Conservation (phyloP, 2,888 invertebrate species). For the Melanotus villosus region DNA sequence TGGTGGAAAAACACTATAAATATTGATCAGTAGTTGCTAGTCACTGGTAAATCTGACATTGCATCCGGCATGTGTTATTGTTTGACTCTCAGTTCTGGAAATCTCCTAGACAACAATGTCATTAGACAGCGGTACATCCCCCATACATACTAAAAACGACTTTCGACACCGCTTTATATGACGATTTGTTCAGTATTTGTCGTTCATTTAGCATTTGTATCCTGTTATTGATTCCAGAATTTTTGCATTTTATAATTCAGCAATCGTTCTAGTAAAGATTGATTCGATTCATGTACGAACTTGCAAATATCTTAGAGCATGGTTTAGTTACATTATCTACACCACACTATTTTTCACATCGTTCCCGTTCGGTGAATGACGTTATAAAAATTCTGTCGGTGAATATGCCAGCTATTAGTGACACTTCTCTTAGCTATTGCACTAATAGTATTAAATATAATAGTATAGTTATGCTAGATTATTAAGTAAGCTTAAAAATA, state of each 20-base stretch:
- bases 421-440: too few relatives aligned
- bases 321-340: too few relatives aligned
- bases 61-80: constrained; percentile 15
- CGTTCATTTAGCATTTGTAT: constrained; percentile 2
- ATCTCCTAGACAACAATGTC: constrained; percentile 1
- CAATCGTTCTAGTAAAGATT: not conserved
- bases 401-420: too few relatives aligned
- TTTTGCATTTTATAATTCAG: constrained; percentile 9
- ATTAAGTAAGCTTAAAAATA: too few relatives aligned
- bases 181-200: not conserved
- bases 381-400: too few relatives aligned
- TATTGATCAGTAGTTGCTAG: constrained; percentile 17
- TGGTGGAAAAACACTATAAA: not conserved
- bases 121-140: not conserved
- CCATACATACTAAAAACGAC: not conserved
- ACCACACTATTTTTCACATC: too few relatives aligned
- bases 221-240: constrained; percentile 10
- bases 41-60: constrained; percentile 13
- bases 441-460: too few relatives aligned
- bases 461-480: too few relatives aligned
- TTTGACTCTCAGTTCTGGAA: not conserved
- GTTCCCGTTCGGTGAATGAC: too few relatives aligned
- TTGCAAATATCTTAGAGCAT: not conserved
- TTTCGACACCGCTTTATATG: not conserved
- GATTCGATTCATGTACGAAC: not conserved